These are phyloP conservation scores for Eristalis pertinax DNA, from an alignment of 2,888 invertebrate genomes.

Conservation along the genomic window DNA sequence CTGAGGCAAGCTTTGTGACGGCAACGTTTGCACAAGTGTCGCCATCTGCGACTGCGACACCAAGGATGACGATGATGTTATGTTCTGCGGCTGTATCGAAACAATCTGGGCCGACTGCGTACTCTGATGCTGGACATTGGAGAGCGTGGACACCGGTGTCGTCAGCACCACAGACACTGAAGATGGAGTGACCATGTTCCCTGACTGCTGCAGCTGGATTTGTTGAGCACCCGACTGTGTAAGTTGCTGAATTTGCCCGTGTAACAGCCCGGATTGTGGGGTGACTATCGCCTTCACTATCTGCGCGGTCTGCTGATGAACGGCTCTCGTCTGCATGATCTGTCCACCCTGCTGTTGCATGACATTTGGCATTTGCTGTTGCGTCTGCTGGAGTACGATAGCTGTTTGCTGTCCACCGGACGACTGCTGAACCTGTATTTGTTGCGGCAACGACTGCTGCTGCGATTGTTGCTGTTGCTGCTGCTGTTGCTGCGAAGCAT, in stretches of 20 bases:
- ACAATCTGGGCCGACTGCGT: slow-evolving; percentile 78
- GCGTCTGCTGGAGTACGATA: slow-evolving; percentile 77
- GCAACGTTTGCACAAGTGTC: slow-evolving; percentile 80
- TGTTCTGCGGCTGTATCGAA: slow-evolving; percentile 79
- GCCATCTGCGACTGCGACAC: slow-evolving; percentile 74
- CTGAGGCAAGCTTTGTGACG: slow-evolving; percentile 79
- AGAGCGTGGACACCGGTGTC: slow-evolving; percentile 79
- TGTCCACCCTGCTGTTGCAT: slow-evolving; percentile 74
- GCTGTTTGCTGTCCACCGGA: slow-evolving; percentile 75
- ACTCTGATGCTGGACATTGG: slow-evolving; percentile 74
- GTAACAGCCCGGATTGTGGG: slow-evolving; percentile 76
- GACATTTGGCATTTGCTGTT: slow-evolving; percentile 73
- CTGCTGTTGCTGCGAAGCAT: slow-evolving; percentile 73
- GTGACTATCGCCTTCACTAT: slow-evolving; percentile 81
- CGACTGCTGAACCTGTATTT: slow-evolving; percentile 40
- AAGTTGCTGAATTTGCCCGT: slow-evolving; percentile 83
- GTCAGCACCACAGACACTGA: slow-evolving; percentile 81
- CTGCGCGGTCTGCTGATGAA: slow-evolving; percentile 79
- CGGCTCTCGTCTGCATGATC: slow-evolving; percentile 75
- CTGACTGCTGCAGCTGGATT: slow-evolving; percentile 77
- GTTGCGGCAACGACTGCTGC: slow-evolving; percentile 57
- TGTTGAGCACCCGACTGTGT: slow-evolving; percentile 77
- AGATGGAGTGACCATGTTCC: slow-evolving; percentile 75
- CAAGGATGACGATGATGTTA: slow-evolving; percentile 76
- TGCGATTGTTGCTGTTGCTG: slow-evolving; percentile 62